A percentile compares a stretch with the other conserved stretches of the same genome.
Conservation (phyloP, 1,140 invertebrate species). For the Zaprionus nigranus region DNA sequence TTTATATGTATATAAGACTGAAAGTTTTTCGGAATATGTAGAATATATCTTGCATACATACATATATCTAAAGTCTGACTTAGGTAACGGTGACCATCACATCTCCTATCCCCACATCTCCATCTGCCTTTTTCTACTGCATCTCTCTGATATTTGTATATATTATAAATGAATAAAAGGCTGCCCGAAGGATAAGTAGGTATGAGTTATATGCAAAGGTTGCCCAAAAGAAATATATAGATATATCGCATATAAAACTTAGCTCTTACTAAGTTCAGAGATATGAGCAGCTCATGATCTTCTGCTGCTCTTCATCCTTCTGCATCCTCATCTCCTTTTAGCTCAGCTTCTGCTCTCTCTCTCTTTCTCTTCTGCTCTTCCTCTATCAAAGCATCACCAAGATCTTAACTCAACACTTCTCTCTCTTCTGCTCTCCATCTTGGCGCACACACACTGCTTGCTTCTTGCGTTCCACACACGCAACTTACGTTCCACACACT, state of each 20-base stretch:
- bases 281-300: not conserved
- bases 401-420: not conserved
- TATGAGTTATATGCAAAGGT: not conserved
- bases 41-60: too few relatives aligned
- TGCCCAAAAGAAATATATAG: not conserved
- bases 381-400: not conserved
- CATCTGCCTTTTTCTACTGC: too few relatives aligned
- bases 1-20: too few relatives aligned
- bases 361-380: not conserved
- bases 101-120: too few relatives aligned
- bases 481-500: constrained; percentile 29
- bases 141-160: too few relatives aligned
- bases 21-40: too few relatives aligned
- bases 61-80: too few relatives aligned
- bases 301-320: not conserved
- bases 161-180: not conserved
- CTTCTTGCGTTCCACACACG: constrained; percentile 6
- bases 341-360: not conserved
- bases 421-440: constrained; percentile 1
- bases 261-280: not conserved
- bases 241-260: not conserved
- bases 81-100: too few relatives aligned
- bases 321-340: not conserved
- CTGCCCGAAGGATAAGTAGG: not conserved
- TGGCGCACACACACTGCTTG: constrained; percentile 7